Percentiles rank a stretch among this genome's conserved stretches.
Conservation (phyloP, 2,888 invertebrate genomes). For the Sinopyrophorus schimmeli region DNA sequence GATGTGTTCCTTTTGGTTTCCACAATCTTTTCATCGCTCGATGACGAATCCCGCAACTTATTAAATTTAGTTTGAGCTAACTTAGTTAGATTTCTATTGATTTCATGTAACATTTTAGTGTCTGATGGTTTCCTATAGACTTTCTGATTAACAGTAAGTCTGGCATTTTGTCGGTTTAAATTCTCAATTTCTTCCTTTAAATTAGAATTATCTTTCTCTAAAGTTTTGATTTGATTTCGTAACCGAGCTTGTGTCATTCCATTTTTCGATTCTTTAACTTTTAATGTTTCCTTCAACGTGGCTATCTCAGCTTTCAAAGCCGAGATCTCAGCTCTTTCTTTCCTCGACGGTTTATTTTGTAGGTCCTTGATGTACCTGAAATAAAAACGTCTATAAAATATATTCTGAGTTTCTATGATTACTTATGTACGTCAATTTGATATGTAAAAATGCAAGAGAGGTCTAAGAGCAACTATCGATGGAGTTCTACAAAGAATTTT, state of each 20-base stretch:
- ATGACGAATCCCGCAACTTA: background rate
- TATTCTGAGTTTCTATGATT: too few species aligned
- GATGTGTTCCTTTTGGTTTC: slow-evolving; percentile 9
- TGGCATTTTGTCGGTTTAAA: slow-evolving; percentile 67
- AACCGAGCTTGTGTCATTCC: slow-evolving; percentile 72
- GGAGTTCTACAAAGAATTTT: slow-evolving; percentile 9
- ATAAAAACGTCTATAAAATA: too few species aligned
- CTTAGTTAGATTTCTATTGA: slow-evolving; percentile 66
- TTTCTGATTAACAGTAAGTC: slow-evolving; percentile 64
- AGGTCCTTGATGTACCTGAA: slow-evolving; percentile 65
- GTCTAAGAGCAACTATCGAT: background rate
- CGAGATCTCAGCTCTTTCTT: slow-evolving; percentile 71
- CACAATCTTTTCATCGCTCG: background rate
- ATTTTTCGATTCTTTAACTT: slow-evolving; percentile 73
- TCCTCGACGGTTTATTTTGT: slow-evolving; percentile 66
- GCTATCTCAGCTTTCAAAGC: slow-evolving; percentile 67
- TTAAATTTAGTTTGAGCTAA: slow-evolving; percentile 37
- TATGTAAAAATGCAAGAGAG: too few species aligned
- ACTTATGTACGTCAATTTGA: too few species aligned
- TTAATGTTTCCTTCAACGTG: slow-evolving; percentile 67
- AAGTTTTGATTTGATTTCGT: slow-evolving; percentile 71
- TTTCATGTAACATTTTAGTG: slow-evolving; percentile 74
- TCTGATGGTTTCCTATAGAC: slow-evolving; percentile 62
- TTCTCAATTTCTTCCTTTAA: slow-evolving; percentile 69
- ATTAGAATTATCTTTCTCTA: slow-evolving; percentile 70